Conservation (phyloP, 2,113 vertebrate species). For the Perccottus glenii region DNA sequence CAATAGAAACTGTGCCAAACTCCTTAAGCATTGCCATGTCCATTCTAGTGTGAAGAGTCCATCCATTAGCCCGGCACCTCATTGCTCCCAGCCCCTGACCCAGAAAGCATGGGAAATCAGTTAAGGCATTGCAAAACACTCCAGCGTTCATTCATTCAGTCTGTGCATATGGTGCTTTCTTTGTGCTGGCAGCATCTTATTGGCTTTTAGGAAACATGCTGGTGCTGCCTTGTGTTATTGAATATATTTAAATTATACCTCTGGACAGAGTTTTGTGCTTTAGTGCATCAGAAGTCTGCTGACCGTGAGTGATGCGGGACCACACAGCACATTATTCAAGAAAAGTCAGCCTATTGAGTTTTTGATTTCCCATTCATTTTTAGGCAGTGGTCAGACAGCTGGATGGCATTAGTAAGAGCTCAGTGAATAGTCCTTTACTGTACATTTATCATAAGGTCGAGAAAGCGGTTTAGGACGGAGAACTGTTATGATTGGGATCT, state of each 20-base stretch:
- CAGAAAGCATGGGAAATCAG: conserved; percentile 59
- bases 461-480: background rate
- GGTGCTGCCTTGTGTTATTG: conserved; percentile 63
- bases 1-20: conserved; percentile 52
- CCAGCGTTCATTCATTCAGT: conserved; percentile 38
- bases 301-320: conserved; percentile 45
- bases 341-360: conserved; percentile 49
- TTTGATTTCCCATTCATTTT: conserved; percentile 60
- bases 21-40: conserved; percentile 62
- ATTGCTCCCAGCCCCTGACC: conserved; percentile 65
- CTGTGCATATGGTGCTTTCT: conserved; percentile 1
- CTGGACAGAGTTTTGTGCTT: conserved; percentile 60
- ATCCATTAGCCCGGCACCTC: conserved; percentile 73
- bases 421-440: conserved; percentile 17
- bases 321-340: conserved; percentile 48
- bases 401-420: conserved; percentile 20
- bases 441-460: no score
- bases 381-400: conserved; percentile 20
- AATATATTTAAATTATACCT: conserved; percentile 66
- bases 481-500: background rate
- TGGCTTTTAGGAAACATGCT: conserved; percentile 63
- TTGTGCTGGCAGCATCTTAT: conserved; percentile 46
- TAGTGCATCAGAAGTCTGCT: conserved; percentile 54
- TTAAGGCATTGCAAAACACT: conserved; percentile 25
- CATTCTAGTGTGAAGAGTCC: conserved; percentile 71